Evolutionary conservation across 2,113 vertebrate species (phyloP).

Genomic region (Corythoichthys intestinalis): DNA sequence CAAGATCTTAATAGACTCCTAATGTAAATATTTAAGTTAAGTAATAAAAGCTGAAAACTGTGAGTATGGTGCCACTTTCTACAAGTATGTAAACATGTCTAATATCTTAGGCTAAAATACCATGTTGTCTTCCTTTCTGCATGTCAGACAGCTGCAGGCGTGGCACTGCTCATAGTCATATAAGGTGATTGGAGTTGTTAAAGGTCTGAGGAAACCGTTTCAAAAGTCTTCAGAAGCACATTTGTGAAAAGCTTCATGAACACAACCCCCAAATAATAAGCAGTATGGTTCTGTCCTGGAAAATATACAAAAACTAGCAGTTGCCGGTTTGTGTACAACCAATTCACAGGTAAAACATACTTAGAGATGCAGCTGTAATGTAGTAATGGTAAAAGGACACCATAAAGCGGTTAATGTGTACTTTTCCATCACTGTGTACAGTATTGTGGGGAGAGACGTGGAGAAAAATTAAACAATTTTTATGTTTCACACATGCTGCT

Average conservation of each 20-base stretch:
- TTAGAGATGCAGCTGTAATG: too few species aligned
- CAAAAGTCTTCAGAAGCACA: too few species aligned
- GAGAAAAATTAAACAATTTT: too few species aligned
- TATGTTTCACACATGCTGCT: too few species aligned
- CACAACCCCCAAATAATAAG: neutral
- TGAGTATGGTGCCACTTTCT: neutral
- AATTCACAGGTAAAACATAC: too few species aligned
- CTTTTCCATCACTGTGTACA: too few species aligned
- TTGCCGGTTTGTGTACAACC: too few species aligned
- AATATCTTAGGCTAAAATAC: neutral
- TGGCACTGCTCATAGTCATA: neutral
- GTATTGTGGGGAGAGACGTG: too few species aligned
- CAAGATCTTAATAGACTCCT: constrained; percentile 15
- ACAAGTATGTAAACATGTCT: neutral
- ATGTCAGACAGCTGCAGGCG: neutral
- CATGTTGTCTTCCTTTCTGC: neutral
- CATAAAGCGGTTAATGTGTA: too few species aligned
- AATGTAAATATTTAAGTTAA: constrained; percentile 13
- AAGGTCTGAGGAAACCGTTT: neutral
- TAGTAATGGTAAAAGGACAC: too few species aligned
- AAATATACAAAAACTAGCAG: neutral
- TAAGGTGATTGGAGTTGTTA: too few species aligned
- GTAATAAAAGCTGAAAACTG: constrained; percentile 8
- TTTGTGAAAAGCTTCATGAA: neutral
- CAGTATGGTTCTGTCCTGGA: neutral